phyloP scores from a whole-genome alignment of 2,888 invertebrate genomes.

The Xanthorhoe spadicearia region DNA sequence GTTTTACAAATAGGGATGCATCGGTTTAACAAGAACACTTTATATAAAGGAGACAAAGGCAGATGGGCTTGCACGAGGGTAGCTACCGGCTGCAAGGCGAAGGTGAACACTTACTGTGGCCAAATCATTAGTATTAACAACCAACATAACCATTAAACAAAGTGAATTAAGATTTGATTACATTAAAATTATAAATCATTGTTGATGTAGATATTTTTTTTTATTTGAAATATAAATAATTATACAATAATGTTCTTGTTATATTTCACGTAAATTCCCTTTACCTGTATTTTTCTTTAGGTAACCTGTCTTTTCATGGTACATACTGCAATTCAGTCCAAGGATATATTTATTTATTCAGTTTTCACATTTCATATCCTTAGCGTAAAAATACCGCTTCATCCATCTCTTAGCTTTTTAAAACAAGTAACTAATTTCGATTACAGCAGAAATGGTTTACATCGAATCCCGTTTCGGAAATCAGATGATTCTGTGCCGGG shows the following conservation, averaged over 20 bases:
- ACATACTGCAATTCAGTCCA: no score
- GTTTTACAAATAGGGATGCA: slow-evolving; percentile 19
- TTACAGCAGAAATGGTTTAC: slow-evolving; percentile 40
- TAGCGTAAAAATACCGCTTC: no score
- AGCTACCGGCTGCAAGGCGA: slow-evolving; percentile 26
- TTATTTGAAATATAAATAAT: no score
- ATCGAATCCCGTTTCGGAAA: slow-evolving; percentile 46
- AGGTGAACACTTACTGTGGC: slow-evolving; percentile 5
- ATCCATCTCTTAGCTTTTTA: not conserved
- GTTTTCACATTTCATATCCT: no score
- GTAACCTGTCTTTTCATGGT: no score
- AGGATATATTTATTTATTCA: no score
- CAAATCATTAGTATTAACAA: slow-evolving; percentile 14
- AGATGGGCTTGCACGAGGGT: slow-evolving; percentile 34
- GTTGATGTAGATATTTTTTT: no score
- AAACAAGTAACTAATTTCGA: not conserved
- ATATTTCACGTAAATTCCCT: no score
- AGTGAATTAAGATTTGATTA: not conserved
- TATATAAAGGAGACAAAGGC: slow-evolving; percentile 1
- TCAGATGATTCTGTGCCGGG: slow-evolving; percentile 42
- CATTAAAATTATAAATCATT: no score
- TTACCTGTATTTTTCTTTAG: no score
- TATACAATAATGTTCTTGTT: no score
- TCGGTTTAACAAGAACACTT: slow-evolving; percentile 20
- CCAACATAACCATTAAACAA: slow-evolving; percentile 19